Evolutionary conservation across 2,888 invertebrate species (phyloP), one percentile per base, ranked within the genome.

Genomic region (Heliothis peltigera): DNA sequence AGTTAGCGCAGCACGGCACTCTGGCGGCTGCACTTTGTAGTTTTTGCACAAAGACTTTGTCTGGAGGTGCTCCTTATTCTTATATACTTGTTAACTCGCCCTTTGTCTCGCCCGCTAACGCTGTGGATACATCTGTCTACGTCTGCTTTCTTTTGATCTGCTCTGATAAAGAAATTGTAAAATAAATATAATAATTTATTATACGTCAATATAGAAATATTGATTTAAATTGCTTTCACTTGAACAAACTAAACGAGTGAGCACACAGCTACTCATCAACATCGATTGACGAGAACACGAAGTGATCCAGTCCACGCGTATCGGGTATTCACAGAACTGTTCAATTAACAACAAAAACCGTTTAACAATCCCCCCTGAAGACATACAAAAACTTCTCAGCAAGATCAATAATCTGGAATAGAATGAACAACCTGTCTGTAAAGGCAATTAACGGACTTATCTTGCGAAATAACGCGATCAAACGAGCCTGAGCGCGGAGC

Each of bases 381-480:
- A 91, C 92, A 90, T 89, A 92, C 91, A 92, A 92, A 85, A 93
- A 90, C 88, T 92, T 89, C 72, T 82, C 70, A 70, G 76, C 66
- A 84, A 86, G 91, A 91, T 92, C 92, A 89, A 92, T 91, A 92
- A 88, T 88, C 85, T 84, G 85, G 83, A 83, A 84, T 87, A 83
- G 88, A 87, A 87, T 87, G 89, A 92, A 87, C 92, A 91, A 93
- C 92, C 92, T 92, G 91, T 82, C 84, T 87, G 88, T 89, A 85
- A 83, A 84, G 90, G 86, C 93, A 94, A 93, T 94, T 93, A 94
- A 89, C 89, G 87, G 91, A 89, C 90, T 92, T 91, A 93, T 92
- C 92, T 91, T 84, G 84, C 81, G 89, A 87, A 88, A 88, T 90
- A 90, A 89, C 90, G 89, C 87, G 90, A 92, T 92, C 91, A 90